phyloP scores from a whole-genome alignment of 2,113 vertebrate genomes.

The Brienomyrus longianalis region DNA sequence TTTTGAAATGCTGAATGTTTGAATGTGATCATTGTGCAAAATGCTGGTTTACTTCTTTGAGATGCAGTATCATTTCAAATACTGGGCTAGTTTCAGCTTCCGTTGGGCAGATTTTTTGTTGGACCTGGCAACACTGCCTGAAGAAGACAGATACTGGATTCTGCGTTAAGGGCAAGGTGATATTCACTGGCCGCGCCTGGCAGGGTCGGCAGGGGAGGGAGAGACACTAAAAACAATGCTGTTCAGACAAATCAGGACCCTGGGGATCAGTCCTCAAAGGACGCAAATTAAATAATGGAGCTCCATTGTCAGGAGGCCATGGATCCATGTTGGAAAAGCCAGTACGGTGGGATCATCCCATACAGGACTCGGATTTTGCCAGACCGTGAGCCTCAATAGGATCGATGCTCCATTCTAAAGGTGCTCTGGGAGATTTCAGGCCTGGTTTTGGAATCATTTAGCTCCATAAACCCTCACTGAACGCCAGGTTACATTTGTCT shows the following conservation, averaged over 20 bases:
- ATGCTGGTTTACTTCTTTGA: too few relatives aligned
- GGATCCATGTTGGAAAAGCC: conserved; percentile 42
- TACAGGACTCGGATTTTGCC: conserved; percentile 36
- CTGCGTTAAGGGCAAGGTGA: background rate
- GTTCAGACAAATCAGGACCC: conserved; percentile 55
- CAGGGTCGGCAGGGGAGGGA: conserved; percentile 42
- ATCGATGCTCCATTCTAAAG: background rate
- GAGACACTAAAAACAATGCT: conserved; percentile 47
- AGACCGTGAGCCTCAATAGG: conserved; percentile 47
- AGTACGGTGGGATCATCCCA: conserved; percentile 44
- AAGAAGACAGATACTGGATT: background rate
- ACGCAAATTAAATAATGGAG: conserved; percentile 51
- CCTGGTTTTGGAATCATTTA: conserved; percentile 16
- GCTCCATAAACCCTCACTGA: background rate
- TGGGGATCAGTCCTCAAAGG: conserved; percentile 37
- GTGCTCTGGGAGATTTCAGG: background rate
- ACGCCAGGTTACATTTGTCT: conserved; percentile 1
- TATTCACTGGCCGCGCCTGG: conserved; percentile 8
- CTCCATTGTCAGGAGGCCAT: conserved; percentile 38
- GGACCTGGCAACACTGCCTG: background rate
- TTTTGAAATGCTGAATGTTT: too few relatives aligned
- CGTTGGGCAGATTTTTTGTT: too few relatives aligned
- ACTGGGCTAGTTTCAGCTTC: too few relatives aligned
- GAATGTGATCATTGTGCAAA: too few relatives aligned
- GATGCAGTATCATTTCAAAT: too few relatives aligned